Percentiles rank a stretch among this genome's conserved stretches.
These are phyloP conservation scores for Spheniscus humboldti DNA, from an alignment of 2,797 vertebrate genomes.

Conservation along the genomic window DNA sequence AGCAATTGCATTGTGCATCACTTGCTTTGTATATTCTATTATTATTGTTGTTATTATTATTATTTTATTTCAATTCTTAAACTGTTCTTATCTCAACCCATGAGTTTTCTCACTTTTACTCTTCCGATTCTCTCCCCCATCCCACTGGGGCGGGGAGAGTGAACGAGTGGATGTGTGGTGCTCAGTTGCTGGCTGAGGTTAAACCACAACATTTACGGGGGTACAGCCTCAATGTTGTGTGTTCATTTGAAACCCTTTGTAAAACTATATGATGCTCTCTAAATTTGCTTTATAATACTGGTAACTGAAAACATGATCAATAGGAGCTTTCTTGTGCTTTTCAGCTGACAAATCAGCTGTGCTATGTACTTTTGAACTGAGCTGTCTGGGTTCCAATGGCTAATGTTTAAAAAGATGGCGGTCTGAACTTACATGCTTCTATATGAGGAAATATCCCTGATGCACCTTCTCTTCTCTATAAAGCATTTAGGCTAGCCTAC, in stretches of 20 bases:
- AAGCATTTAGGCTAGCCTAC: neutral
- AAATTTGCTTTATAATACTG: neutral
- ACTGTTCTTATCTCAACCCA: no score
- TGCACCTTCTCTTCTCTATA: neutral
- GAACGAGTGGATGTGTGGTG: no score
- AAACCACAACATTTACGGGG: no score
- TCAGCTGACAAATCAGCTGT: neutral
- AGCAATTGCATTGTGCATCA: no score
- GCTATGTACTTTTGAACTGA: neutral
- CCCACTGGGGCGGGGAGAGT: no score
- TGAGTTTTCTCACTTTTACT: no score
- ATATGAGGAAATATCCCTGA: neutral
- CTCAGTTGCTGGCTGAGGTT: no score
- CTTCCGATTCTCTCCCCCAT: no score
- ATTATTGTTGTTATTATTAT: no score
- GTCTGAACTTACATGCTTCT: neutral
- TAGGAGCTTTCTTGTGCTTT: neutral
- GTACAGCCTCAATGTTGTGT: neutral
- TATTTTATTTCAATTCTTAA: no score
- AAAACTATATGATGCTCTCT: neutral
- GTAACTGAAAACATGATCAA: neutral
- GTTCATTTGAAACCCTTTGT: neutral
- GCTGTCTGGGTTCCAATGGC: neutral
- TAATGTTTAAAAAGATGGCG: neutral
- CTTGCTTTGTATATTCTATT: no score